Percentiles rank a stretch among this genome's conserved stretches.
These are phyloP conservation scores for Lerista edwardsae DNA, from an alignment of 2,797 vertebrate species.

Conservation along the genomic window DNA sequence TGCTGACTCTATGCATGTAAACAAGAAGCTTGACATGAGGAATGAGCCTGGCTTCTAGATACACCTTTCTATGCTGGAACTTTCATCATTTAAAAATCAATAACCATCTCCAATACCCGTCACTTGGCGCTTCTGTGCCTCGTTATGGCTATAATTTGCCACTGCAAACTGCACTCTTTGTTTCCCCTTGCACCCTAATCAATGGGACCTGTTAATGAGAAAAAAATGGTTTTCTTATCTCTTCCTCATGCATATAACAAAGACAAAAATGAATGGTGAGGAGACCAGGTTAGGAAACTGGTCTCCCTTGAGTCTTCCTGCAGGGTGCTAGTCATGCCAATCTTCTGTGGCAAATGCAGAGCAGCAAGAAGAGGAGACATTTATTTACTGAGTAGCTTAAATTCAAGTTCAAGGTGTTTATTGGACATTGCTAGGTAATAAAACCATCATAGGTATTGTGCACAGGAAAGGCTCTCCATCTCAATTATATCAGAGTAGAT, in stretches of 20 bases:
- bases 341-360: conserved; percentile 54
- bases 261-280: conserved; percentile 64
- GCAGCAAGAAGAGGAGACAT: conserved; percentile 20
- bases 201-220: conserved; percentile 55
- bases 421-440: neutral
- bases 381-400: conserved; percentile 45
- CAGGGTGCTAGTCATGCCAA: neutral
- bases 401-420: conserved; percentile 37
- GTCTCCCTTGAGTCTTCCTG: conserved; percentile 43
- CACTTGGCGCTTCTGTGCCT: conserved; percentile 57
- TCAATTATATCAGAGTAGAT: neutral
- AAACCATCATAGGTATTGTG: neutral
- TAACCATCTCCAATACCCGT: conserved; percentile 48
- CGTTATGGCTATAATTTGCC: conserved; percentile 72
- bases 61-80: conserved; percentile 41
- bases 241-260: conserved; percentile 21
- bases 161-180: conserved; percentile 53
- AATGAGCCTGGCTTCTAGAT: conserved; percentile 50
- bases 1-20: conserved; percentile 51
- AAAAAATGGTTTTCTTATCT: conserved; percentile 66
- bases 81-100: conserved; percentile 65
- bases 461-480: neutral
- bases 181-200: conserved; percentile 61
- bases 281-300: conserved; percentile 60
- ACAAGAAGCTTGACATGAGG: conserved; percentile 58